These are phyloP conservation scores for Nannoperca obscura DNA, from an alignment of 2,797 vertebrate species.

Conservation along the genomic window DNA sequence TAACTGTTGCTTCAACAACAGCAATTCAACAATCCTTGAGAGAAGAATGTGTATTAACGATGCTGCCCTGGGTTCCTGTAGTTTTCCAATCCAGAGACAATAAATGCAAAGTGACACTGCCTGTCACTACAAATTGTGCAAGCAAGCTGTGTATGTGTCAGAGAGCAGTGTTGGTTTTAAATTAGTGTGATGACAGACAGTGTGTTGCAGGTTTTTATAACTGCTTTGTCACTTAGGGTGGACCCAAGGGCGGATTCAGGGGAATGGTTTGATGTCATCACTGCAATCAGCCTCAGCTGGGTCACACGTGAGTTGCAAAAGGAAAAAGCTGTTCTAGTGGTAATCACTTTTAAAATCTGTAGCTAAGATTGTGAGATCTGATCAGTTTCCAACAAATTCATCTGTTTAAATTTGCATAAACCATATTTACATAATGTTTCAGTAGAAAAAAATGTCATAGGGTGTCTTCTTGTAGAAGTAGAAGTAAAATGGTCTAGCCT, in stretches of 20 bases:
- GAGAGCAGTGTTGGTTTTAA: constrained; percentile 8
- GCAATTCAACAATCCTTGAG: background rate
- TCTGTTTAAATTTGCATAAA: background rate
- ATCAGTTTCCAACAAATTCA: background rate
- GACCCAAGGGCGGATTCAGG: constrained; percentile 11
- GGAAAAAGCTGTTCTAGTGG: background rate
- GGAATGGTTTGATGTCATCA: constrained; percentile 31
- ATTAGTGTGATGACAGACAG: constrained; percentile 25
- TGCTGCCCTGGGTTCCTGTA: background rate
- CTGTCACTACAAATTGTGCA: constrained; percentile 15
- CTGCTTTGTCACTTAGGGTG: constrained; percentile 39
- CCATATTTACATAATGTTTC: background rate
- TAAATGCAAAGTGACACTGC: background rate
- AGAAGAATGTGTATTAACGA: background rate
- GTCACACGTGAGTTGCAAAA: background rate
- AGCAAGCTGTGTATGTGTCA: constrained; percentile 16
- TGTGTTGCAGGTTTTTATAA: constrained; percentile 61
- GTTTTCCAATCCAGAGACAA: constrained; percentile 1
- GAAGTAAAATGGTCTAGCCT: background rate
- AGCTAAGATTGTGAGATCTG: background rate
- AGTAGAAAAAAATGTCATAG: background rate
- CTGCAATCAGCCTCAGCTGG: background rate
- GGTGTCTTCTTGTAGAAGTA: background rate
- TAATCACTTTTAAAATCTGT: background rate
- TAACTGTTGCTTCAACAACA: background rate